Conservation (phyloP, 2,888 invertebrate genomes). For the Sericinus montela region DNA sequence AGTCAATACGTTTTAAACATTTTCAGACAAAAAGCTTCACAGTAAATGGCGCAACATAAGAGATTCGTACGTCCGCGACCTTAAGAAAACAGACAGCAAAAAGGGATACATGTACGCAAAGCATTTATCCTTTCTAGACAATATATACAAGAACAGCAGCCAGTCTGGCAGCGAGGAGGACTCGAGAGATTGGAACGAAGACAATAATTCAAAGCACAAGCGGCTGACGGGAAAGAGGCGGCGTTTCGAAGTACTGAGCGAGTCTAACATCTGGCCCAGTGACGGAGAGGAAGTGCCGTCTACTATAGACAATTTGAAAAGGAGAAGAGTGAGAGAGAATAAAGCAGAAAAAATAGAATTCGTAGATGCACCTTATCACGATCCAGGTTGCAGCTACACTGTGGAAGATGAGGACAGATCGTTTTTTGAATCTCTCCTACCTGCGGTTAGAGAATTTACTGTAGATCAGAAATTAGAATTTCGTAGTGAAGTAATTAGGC, state of each 20-base stretch:
- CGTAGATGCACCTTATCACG: conserved; percentile 42
- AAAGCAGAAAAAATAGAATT: conserved; percentile 41
- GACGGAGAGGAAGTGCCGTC: conserved; percentile 35
- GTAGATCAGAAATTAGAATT: conserved; percentile 61
- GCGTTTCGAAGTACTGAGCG: conserved; percentile 23
- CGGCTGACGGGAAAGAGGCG: conserved; percentile 25
- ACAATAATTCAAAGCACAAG: conserved; percentile 34
- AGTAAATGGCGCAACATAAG: conserved; percentile 67
- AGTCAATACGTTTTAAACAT: not conserved
- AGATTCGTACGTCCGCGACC: conserved; percentile 59
- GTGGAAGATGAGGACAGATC: conserved; percentile 56
- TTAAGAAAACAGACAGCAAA: conserved; percentile 37
- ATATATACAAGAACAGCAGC: conserved; percentile 34
- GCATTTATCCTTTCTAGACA: conserved; percentile 50
- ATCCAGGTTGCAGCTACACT: conserved; percentile 31
- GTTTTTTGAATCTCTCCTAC: conserved; percentile 61
- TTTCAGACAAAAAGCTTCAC: conserved; percentile 54
- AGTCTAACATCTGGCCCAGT: conserved; percentile 34
- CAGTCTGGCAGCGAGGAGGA: conserved; percentile 43
- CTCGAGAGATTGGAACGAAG: conserved; percentile 33
- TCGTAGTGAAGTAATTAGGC: conserved; percentile 47
- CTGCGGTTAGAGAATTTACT: conserved; percentile 54
- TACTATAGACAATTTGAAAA: conserved; percentile 39
- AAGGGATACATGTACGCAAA: conserved; percentile 51
- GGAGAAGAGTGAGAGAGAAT: conserved; percentile 31